Base-by-base conservation (phyloP, 2,113 vertebrate genomes). In the Bos javanicus region DNA sequence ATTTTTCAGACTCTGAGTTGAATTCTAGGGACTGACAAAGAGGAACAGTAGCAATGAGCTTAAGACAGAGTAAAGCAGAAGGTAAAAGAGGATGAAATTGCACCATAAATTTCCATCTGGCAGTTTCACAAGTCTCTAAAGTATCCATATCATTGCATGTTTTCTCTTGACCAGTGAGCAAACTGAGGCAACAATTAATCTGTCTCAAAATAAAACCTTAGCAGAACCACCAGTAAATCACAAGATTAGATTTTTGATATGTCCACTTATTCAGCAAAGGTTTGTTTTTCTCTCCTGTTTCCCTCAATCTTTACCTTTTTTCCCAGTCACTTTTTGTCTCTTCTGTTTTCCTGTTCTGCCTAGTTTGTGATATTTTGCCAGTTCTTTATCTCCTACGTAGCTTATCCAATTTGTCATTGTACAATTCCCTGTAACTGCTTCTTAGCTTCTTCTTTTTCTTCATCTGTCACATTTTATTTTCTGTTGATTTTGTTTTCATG, bases 381-480 rank as follows among this genome's bases (percentile, higher is more conserved):
- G 6, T 60, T 80, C 26, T 93, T 84, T 83, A 84, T 95, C 57
- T 95, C 80, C 60, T 90, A 19, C 7, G 6, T 81, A 78, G 36
- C 7, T 82, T 71, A 62, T 85, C 33, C 46, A 80, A 43, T 92
- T 95, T 96, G 67, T 87, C 87, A 48, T 52, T 96, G 90, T 74
- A 62, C 15, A 43, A 13, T 93, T 95, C 95, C 64, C 64, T 9
- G 26, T 52, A 76, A 92, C 7, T 71, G 43, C 21, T 71, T 89
- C n/a, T 82, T 74, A 64, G 52, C 46, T 85, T 71, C 21, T 82
- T 92, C 57, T 50, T 94, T 96, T 87, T 91, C 81, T 95, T 87
- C 46, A 82, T 96, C 83, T 96, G 78, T 87, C 90, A 95, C 25
- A 54, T 90, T 96, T 90, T 71, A 88, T 96, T 88, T 97, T 83